Evolutionary conservation across 2,888 invertebrate species (phyloP).

Genomic region (Epinotia bilunana): DNA sequence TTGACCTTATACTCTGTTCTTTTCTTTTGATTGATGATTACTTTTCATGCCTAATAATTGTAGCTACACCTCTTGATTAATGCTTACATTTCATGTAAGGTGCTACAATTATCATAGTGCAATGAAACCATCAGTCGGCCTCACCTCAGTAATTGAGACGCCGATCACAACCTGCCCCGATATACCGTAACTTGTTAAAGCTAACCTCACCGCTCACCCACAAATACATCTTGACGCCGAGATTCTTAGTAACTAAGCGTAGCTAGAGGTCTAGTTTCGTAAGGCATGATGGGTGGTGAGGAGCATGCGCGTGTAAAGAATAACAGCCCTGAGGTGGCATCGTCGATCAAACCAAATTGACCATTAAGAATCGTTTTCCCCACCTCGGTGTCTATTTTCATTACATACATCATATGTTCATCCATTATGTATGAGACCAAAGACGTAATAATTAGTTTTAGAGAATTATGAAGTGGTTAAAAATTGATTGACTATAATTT

Average conservation of each 20-base stretch:
- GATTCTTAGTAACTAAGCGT: too few relatives aligned
- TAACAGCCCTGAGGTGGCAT: conserved; percentile 23
- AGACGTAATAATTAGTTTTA: conserved; percentile 54
- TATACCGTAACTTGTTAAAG: too few relatives aligned
- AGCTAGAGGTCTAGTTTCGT: too few relatives aligned
- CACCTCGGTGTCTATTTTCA: conserved; percentile 49
- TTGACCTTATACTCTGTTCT: too few relatives aligned
- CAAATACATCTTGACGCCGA: too few relatives aligned
- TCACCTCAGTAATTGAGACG: conserved; percentile 5
- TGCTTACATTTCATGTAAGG: background rate
- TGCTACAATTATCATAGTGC: background rate
- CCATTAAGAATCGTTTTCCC: conserved; percentile 35
- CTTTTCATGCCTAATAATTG: too few relatives aligned
- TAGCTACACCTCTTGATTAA: too few relatives aligned
- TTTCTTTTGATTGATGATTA: too few relatives aligned
- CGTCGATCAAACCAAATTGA: conserved; percentile 38
- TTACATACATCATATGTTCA: conserved; percentile 48
- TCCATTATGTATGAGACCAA: conserved; percentile 50
- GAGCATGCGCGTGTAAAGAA: too few relatives aligned
- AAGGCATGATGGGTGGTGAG: too few relatives aligned
- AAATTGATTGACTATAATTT: conserved; percentile 42
- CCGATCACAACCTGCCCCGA: conserved; percentile 1
- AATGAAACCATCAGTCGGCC: background rate
- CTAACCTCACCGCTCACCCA: too few relatives aligned
- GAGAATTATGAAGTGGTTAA: conserved; percentile 46